Evolutionary conservation across 2,888 invertebrate species (phyloP), one percentile per base, ranked within the genome.

Genomic region (Pseudeuparius sepicola): DNA sequence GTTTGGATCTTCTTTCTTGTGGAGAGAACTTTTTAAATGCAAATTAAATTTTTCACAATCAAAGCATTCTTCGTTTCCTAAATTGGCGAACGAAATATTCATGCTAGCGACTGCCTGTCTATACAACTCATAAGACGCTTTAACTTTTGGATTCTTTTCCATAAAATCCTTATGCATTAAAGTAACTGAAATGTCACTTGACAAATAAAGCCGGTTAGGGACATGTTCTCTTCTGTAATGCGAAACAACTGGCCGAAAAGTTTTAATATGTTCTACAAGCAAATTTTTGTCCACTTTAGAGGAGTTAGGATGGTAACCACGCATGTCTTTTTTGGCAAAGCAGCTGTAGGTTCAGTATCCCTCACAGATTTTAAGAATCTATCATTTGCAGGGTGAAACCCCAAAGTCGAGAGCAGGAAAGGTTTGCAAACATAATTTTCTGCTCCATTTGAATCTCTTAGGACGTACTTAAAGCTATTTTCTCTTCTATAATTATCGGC

Each of bases 161-260:
- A 36, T 23, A 37, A 44, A 49, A 42, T 48, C 39, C 16, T 40
- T 33, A 29, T 43, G 37, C 46, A 47, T 47, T 9, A 39, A 26
- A 14, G 37, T 42, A 31, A 47, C 39, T n/a, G 30, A 45, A 20
- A 45, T 35, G 30, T 49, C 44, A 39, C 45, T 43, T 6, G 47
- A 41, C 13, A 45, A 34, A 25, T 48, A 48, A 14, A 28, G 31
- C 24, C 38, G 29, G 17, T 45, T 46, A 3, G 48, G 48, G 4
- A 45, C 46, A 37, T 49, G 47, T 33, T 47, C 46, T 20, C 44
- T 33, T 20, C 46, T 31, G 26, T 47, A 48, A 34, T 48, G 47
- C 16, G 47, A 45, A 24, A 36, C 27, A 17, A 25, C 26, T 26
- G 39, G 39, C 6, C 17, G 16, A 36, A 39, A 36, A 16, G 31